Evolutionary conservation across 2,797 vertebrate genomes (phyloP), one percentile per base, ranked within the genome.

Genomic region (Phataginus tricuspis): DNA sequence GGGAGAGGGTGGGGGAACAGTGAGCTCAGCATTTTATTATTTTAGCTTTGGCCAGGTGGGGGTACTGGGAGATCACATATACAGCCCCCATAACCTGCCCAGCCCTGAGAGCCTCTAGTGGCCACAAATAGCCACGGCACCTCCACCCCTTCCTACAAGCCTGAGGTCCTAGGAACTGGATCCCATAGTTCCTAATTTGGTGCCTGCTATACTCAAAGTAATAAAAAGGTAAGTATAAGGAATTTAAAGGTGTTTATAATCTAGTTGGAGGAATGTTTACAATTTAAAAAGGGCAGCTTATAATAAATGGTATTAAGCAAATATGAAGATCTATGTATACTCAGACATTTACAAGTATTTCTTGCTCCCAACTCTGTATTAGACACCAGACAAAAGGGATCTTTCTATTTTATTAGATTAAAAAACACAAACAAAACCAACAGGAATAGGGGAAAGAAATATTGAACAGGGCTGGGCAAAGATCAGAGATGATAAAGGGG

Each of bases 1-100:
- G 80, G 95, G 88, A 94, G 87, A 93, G 94, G 68, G 97, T 96
- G 92, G 97, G 96, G 97, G 97, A 97, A 94, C 95, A 88, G 98
- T 98, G 98, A 99, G 98, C 97, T 98, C 98, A 98, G 98, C 98
- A 97, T 98, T 98, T 98, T 98, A 98, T 98, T 98, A 98, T 97
- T 98, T 97, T 96, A 98, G 98, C 96, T 98, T 95, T 85, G 94
- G 97, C 98, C 97, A 96, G 96, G 90, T 95, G 93, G 97, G 96
- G 89, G 96, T 92, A 89, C 96, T 97, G 94, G 98, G 98, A 96
- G 97, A 98, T 98, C 98, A 95, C 97, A 97, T 98, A 97, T 95
- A 98, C 96, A 91, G 95, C 97, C 90, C 92, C 98, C 98, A 96
- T 93, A 97, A 84, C 95, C 85, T 93, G 97, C 77, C 97, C 94